A percentile compares a stretch with the other conserved stretches of the same genome.
Evolutionary conservation across 2,797 vertebrate species (phyloP).

Genomic region (Ctenochaetus hawaiiensis): DNA sequence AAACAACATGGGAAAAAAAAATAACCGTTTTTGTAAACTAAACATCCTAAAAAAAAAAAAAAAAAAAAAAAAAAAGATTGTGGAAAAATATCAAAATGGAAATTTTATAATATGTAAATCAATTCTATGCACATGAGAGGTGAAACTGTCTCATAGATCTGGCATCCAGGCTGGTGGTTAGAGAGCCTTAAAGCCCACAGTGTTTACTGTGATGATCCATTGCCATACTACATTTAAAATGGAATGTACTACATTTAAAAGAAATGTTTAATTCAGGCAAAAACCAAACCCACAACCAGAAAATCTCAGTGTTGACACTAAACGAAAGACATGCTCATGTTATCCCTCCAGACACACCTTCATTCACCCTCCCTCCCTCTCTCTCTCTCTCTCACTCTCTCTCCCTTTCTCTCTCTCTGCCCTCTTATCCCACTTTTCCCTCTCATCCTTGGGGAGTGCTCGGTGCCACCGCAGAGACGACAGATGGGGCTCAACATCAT

Average conservation of each 20-base stretch:
- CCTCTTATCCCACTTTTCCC: constrained; percentile 77
- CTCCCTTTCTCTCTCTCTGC: constrained; percentile 47
- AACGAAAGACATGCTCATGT: constrained; percentile 29
- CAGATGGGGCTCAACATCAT: constrained; percentile 87
- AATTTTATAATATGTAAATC: too few species aligned
- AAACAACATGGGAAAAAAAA: neutral
- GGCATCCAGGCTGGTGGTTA: neutral
- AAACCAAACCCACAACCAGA: constrained; percentile 35
- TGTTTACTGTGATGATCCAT: neutral
- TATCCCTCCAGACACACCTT: constrained; percentile 50
- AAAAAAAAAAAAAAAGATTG: neutral
- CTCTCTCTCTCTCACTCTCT: constrained; percentile 12
- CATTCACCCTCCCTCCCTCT: constrained; percentile 26
- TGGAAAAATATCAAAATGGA: too few species aligned
- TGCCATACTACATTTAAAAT: neutral
- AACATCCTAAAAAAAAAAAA: neutral
- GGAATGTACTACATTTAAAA: neutral
- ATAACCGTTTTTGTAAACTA: neutral
- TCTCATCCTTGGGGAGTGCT: constrained; percentile 77
- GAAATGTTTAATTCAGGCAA: constrained; percentile 1
- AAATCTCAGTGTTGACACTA: constrained; percentile 54
- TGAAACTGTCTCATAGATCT: too few species aligned
- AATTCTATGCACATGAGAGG: too few species aligned
- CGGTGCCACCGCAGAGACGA: constrained; percentile 83
- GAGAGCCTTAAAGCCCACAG: neutral